A percentile compares a stretch with the other conserved stretches of the same genome.
phyloP scores from a whole-genome alignment of 2,113 vertebrate genomes.

The Alosa alosa region DNA sequence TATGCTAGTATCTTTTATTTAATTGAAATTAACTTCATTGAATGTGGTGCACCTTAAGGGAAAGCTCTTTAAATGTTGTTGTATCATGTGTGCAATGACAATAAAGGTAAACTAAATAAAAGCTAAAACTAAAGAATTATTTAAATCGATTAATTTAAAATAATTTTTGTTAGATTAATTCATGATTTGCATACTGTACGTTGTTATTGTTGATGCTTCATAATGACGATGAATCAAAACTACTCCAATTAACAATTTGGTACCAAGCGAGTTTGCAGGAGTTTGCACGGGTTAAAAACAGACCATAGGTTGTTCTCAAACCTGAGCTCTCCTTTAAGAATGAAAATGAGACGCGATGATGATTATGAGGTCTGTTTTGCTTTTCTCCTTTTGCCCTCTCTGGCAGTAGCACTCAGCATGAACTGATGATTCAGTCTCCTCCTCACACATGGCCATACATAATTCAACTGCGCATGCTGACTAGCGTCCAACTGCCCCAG shows the following conservation, averaged over 20 bases:
- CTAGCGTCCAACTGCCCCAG: constrained; percentile 73
- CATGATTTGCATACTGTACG: neutral
- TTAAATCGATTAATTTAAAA: no score
- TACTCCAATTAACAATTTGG: no score
- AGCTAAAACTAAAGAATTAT: no score
- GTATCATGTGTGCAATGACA: no score
- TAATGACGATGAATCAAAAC: neutral
- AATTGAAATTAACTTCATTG: no score
- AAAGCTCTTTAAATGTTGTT: no score
- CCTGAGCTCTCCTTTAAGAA: neutral
- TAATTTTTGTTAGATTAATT: neutral
- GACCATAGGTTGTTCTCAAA: no score
- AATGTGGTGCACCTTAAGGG: no score
- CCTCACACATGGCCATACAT: constrained; percentile 65
- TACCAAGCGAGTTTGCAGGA: no score
- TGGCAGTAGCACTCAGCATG: neutral
- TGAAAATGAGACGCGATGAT: neutral
- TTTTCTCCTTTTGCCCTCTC: neutral
- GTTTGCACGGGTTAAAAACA: no score
- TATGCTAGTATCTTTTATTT: no score
- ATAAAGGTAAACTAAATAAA: no score
- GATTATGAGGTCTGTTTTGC: neutral
- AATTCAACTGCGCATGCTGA: constrained; percentile 72
- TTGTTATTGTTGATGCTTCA: neutral
- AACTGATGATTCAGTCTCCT: neutral